Conservation (phyloP, 1,140 invertebrate species). For the Aphelinus certus region DNA sequence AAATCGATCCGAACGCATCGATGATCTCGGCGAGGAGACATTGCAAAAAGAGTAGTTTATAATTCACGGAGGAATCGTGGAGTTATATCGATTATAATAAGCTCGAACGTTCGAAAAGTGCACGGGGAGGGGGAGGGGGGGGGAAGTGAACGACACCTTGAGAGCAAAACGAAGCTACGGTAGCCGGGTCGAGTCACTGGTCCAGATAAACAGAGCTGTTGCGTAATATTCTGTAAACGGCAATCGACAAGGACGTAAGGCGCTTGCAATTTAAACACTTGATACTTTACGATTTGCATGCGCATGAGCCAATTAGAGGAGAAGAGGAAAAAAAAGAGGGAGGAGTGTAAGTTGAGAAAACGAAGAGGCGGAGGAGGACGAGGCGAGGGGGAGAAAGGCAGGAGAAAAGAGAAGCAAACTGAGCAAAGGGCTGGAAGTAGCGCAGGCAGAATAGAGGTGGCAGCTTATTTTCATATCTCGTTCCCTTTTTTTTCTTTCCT, state of each 20-base stretch:
- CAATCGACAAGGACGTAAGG: slow-evolving; percentile 37
- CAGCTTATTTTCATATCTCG: background rate
- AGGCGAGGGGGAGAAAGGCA: background rate
- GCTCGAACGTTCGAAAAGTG: too few relatives aligned
- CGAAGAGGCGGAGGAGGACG: background rate
- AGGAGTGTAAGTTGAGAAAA: slow-evolving; percentile 1
- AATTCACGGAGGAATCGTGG: too few relatives aligned
- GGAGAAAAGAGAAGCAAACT: background rate
- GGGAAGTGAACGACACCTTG: background rate
- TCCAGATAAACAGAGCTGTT: slow-evolving; percentile 12
- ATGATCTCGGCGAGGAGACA: too few relatives aligned
- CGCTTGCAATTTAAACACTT: slow-evolving; percentile 44
- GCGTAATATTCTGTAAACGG: slow-evolving; percentile 21
- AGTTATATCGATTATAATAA: too few relatives aligned
- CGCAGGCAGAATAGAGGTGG: background rate
- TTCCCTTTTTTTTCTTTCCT: background rate
- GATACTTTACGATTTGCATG: slow-evolving; percentile 49
- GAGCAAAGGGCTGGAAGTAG: too few relatives aligned
- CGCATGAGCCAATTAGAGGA: slow-evolving; percentile 44
- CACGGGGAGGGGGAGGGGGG: background rate
- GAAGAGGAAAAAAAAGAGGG: slow-evolving; percentile 19
- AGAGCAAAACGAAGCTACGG: slow-evolving; percentile 3
- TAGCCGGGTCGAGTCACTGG: background rate
- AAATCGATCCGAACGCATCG: too few relatives aligned
- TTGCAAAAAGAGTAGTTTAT: too few relatives aligned